Evolutionary conservation across 2,888 invertebrate genomes (phyloP), one percentile per base, ranked within the genome.

Genomic region (Dryococelus australis): DNA sequence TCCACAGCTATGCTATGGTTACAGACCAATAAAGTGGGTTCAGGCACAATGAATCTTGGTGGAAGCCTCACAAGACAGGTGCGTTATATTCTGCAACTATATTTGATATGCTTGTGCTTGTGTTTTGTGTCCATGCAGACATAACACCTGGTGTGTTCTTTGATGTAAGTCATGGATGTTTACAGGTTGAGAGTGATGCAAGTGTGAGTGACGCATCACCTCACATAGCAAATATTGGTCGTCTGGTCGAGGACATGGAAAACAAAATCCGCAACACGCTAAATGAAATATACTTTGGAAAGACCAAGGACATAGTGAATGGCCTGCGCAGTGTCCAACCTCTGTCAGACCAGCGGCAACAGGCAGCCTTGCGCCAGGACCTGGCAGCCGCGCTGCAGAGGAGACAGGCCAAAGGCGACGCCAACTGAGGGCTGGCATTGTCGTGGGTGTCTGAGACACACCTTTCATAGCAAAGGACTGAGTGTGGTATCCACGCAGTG

Each of bases 1-100:
- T 99, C 99, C 0, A 99, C 99, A 0, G 99, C 98, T 0, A 99
- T 99, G 99, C 93, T 99, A 88, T 99, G 99, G 99, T 95, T 99
- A 88, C 99, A 99, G 92, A 99, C 99, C 4, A 98, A 98, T 91
- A 98, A 98, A 92, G 96, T 96, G 91, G 98, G 97, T 87, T 99
- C 99, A 24, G 99, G 99, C 27, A 99, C 98, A 26, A 99, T 99
- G 99, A 99, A 99, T 93, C 94, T 99, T 87, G 99, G 99, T 0
- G 99, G 99, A 85, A 99, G 99, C 92, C 94, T 99, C 88, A 99
- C 99, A 8, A 95, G 99, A 94, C 99, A 99, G 95, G 97, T 97
- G 92, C 90, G 85, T 43, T 35, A 4, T 35, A 35, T 1, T 35
- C 35, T 35, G 35, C 1, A 35, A 35, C 4, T 35, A 35, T 35